Base-by-base conservation (phyloP, 1,140 invertebrate species). In the Aphelinus atriplicis region DNA sequence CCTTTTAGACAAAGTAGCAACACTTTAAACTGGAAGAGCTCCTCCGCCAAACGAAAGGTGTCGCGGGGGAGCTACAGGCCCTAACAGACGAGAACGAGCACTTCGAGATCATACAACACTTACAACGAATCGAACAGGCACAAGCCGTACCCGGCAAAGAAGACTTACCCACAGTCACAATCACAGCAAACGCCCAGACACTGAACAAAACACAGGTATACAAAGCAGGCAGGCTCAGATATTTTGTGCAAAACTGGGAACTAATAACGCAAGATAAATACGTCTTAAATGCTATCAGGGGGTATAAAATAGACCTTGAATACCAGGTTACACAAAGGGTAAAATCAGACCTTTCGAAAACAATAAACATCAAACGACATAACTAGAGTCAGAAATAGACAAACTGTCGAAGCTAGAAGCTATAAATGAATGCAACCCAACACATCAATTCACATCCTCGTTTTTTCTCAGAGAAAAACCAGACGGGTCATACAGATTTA, bases 401-500 rank as follows among this genome's bases (percentile, higher is more conserved):
- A 63, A 64, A n/a, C 71, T 76, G 51, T 50, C 57, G 45, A 7
- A 26, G 9, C 66, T 61, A 48, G 75, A 64, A 0, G 63, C 56
- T 1, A 51, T 76, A 10, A 9, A 43, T 2, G 48, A 48, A 42
- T 71, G 75, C 51, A 1, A 57, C 9, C n/a, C 55, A 3, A 53
- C 53, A 46, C 57, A 53, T 3, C 77, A 78, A 48, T 76, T 73
- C 43, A 2, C 77, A 46, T 78, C 77, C 1, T 48, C 77, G 2
- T 78, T 76, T 50, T 81, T 82, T 71, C 47, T 82, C 3, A 58
- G 73, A 46, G 58, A 71, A 7, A 82, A 82, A 66, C 68, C 78
- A 56, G 71, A 80, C 47, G 80, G 79, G 1, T 74, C 77, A 53
- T 66, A 67, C 43, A 71, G 81, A 47, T 81, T 82, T 57, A 80